Percentiles rank a stretch among this genome's conserved stretches.
Conservation (phyloP, 2,888 invertebrate species). For the Keiferia lycopersicella region DNA sequence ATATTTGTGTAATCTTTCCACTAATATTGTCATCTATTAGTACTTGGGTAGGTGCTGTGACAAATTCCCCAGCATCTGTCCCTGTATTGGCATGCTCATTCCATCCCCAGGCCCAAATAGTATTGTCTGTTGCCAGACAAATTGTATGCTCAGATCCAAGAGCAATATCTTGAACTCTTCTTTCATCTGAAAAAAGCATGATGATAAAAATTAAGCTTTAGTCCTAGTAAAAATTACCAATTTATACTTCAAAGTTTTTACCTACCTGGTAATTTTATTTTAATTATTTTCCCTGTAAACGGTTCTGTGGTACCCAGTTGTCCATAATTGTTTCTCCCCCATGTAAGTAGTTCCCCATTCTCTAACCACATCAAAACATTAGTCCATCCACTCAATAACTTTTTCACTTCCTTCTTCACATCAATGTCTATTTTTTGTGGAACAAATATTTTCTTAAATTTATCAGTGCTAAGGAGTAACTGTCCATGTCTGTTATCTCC, state of each 20-base stretch:
- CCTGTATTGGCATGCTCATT: constrained; percentile 95
- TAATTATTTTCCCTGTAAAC: constrained; percentile 56
- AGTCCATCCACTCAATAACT: constrained; percentile 89
- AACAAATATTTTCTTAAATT: constrained; percentile 73
- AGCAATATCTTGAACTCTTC: constrained; percentile 80
- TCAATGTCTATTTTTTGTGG: constrained; percentile 80
- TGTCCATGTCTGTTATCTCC: constrained; percentile 94
- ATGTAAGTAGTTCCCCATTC: constrained; percentile 84
- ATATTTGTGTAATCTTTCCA: constrained; percentile 54
- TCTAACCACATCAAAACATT: constrained; percentile 85
- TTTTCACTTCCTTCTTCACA: constrained; percentile 78
- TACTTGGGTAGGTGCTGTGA: constrained; percentile 59
- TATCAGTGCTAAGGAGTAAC: constrained; percentile 81
- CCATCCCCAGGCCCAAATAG: constrained; percentile 92
- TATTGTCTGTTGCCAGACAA: constrained; percentile 83
- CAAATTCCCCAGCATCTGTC: constrained; percentile 60
- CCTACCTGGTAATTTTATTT: constrained; percentile 63
- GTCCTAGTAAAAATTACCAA: too few relatives aligned
- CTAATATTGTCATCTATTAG: constrained; percentile 45
- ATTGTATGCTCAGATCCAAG: constrained; percentile 91
- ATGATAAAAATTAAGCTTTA: not conserved
- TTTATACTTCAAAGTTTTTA: not conserved
- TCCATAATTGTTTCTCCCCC: constrained; percentile 92
- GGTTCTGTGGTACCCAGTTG: constrained; percentile 83
- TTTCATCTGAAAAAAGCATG: constrained; percentile 61